Base-by-base conservation (phyloP, 2,888 invertebrate species). In the Campaea margaritaria region DNA sequence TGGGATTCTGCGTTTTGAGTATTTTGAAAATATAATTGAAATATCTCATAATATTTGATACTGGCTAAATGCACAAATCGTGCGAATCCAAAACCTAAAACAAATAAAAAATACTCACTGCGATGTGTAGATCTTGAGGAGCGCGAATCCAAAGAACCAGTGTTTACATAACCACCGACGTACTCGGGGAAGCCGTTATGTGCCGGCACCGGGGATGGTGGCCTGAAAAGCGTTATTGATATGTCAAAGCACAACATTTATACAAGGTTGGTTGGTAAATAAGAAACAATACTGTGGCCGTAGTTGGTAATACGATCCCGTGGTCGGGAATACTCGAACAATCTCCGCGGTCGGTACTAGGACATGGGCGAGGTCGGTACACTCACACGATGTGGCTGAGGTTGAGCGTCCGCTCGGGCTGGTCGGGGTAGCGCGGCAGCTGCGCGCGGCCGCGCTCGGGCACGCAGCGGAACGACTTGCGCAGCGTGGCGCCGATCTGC, bases 401-500 rank as follows among this genome's bases (percentile, higher is more conserved):
- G 90, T 99, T 98, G 71, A 99, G 93, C 0, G 98, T 98, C 82
- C 98, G 96, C 86, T 99, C 98, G 0, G 98, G 98, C 79, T 96
- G 97, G 82, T 98, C 98, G 14, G 98, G 98, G 92, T 98, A 98
- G 72, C 97, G 94, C 70, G 98, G 98, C 79, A 98, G 93, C 78
- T 94, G 95, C 75, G 95, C 93, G 56, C 96, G 95, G 72, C 96
- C 95, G 75, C 98, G 96, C 82, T 97, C 97, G 54, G 99, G 99
- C 71, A 99, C 98, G 91, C 99, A 99, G 76, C 99, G 97, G 90
- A 99, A 98, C 75, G 99, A 99, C 89, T 99, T 99, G 78, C 99
- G 95, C 64, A 99, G 93, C 34, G 99, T 98, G 88, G 99, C 98
- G 41, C 99, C 98, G 74, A 97, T 97, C 89, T 99, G 99, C 93